Percentiles rank a stretch among this genome's conserved stretches.
Conservation (phyloP, 2,888 invertebrate species). For the Diabrotica balteata region DNA sequence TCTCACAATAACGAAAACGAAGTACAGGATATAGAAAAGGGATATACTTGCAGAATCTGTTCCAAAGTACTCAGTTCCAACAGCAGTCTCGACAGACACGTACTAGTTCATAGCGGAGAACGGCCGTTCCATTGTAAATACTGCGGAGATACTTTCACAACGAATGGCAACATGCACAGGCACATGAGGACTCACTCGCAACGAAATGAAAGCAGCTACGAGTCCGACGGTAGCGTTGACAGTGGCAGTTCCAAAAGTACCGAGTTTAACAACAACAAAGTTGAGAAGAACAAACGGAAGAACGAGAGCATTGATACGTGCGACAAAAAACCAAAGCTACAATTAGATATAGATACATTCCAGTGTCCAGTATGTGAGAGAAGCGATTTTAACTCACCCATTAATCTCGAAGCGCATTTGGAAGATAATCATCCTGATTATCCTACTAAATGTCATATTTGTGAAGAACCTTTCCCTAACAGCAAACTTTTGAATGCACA, state of each 20-base stretch:
- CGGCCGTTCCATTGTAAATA: constrained; percentile 80
- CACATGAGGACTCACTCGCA: constrained; percentile 78
- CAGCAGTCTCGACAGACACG: constrained; percentile 80
- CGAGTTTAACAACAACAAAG: constrained; percentile 58
- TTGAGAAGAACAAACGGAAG: constrained; percentile 56
- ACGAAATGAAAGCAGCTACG: constrained; percentile 63
- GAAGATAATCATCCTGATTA: constrained; percentile 72
- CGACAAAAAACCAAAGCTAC: constrained; percentile 43
- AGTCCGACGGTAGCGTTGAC: constrained; percentile 66
- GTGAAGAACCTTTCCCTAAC: constrained; percentile 77
- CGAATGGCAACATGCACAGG: constrained; percentile 86
- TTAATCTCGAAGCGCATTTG: constrained; percentile 70
- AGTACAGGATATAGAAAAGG: constrained; percentile 58
- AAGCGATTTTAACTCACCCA: constrained; percentile 67
- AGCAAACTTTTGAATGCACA: constrained; percentile 76
- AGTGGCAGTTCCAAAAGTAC: constrained; percentile 55
- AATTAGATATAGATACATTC: constrained; percentile 48
- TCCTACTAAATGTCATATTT: constrained; percentile 72
- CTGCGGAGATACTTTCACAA: constrained; percentile 82
- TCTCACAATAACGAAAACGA: constrained; percentile 67
- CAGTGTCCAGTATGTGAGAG: constrained; percentile 72
- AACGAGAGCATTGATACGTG: constrained; percentile 51
- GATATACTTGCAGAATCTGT: constrained; percentile 71
- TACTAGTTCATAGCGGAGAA: constrained; percentile 81
- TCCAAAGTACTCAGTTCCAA: constrained; percentile 77